Evolutionary conservation across 1,140 invertebrate species (phyloP), one percentile per base, ranked within the genome.

Genomic region (Aphis craccivora): DNA sequence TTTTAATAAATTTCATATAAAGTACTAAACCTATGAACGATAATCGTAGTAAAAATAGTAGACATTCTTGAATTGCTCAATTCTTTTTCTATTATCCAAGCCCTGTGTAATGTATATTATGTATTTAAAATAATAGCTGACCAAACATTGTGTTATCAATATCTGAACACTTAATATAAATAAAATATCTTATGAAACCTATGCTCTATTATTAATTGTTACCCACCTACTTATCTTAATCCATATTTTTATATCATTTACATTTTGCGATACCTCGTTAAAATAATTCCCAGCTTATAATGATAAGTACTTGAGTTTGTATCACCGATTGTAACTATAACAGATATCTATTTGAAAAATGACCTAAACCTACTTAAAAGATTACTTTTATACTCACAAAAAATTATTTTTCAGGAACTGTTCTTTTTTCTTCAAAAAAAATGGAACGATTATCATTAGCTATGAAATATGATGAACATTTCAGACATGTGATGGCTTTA

Each of bases 401-500:
- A 60, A 60, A n/a, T n/a, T n/a, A 6, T 86, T 51, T 88, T 88
- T 88, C 30, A 88, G 45, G 35, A 6, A 35, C 6, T 0, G 35
- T 25, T 37, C 67, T 76, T n/a, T 43, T 18, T 91, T 4, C 7
- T 30, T 67, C 55, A 91, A 67, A 83, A 35, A 86, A 6, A 30
- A 93, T 93, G 91, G 91, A 86, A n/a, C 81, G 6, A 53, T 55
- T 93, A 48, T 35, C 91, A 30, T 55, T 93, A 86, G 5, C 35
- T 1, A 53, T 93, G 35, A 86, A 93, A n/a, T 93, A 93, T n/a
- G 91, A 93, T n/a, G 91, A 93, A 43, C 81, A 84, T 40, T 37
- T 93, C 22, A 53, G 91, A 86, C 48, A 93, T n/a, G 91, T 93
- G 35, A 55, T 93, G 81, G 81, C 91, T 37, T 40, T 93, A 51